Evolutionary conservation across 2,797 vertebrate genomes (phyloP), one percentile per base, ranked within the genome.

Genomic region (Girardinus metallicus): DNA sequence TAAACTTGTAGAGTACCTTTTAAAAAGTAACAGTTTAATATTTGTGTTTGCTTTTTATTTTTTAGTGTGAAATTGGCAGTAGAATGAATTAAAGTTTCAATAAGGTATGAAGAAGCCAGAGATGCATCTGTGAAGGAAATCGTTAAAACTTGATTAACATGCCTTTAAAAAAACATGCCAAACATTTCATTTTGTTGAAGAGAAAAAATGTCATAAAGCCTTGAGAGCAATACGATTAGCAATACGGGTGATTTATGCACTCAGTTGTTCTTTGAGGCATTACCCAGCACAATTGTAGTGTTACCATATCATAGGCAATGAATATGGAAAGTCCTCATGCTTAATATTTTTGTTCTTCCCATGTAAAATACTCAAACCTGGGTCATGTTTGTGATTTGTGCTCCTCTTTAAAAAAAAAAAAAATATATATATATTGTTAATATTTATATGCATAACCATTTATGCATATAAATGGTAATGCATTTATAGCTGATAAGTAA

Each of bases 181-280:
- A 36, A 66, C 34, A 36, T 64, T 64, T 36, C 21, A 21, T 64
- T 9, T 23, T 64, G 62, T 36, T 23, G 12, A 21, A 66, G 16
- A 36, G 9, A 39, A 11, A 66, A 71, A 71, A 8, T 16, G 12
- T 44, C 6, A 29, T 39, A 41, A 41, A 29, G 23, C 13, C 26
- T n/a, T n/a, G 5, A 71, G 23, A 70, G 41, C 41, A 71, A 44
- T 71, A 15, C 29, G 15, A 13, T 71, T n/a, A 74, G 49, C 73
- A 76, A 39, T 49, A 76, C 36, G 4, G 29, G 31, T 76, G 34
- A 76, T 76, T 47, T 34, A 29, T 64, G 23, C 34, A 39, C n/a
- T 51, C 41, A 1, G 18, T 13, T 70, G 39, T 15, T 70, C 11
- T 43, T n/a, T 70, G 41, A 70, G n/a, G 5, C 66, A 43, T 70